Evolutionary conservation across 2,113 vertebrate species (phyloP).

Genomic region (Gymnocephalus cernua): DNA sequence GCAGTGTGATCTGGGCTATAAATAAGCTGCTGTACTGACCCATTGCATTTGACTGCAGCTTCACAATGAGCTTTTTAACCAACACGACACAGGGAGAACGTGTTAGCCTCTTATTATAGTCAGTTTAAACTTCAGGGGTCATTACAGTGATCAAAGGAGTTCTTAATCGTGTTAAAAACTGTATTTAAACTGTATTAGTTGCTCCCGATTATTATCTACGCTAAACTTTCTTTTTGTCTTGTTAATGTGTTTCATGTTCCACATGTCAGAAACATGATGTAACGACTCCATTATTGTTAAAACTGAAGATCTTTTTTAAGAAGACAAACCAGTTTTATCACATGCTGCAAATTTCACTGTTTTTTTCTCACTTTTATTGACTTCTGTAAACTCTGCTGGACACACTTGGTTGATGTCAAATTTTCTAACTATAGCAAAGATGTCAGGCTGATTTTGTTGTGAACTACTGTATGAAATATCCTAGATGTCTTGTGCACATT

Average conservation of each 20-base stretch:
- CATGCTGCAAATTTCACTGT: background rate
- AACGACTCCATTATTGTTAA: background rate
- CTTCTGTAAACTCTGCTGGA: background rate
- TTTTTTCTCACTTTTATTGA: background rate
- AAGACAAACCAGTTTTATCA: background rate
- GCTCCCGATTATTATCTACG: background rate
- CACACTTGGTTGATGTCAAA: background rate
- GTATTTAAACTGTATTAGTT: background rate
- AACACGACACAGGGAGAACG: background rate
- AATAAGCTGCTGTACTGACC: conserved; percentile 57
- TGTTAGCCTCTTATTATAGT: background rate
- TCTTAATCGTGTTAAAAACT: no score
- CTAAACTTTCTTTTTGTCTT: background rate
- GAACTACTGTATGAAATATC: background rate
- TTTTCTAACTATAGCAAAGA: background rate
- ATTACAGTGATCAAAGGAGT: no score
- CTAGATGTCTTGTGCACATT: background rate
- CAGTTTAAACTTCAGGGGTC: background rate
- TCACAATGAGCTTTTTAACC: conserved; percentile 30
- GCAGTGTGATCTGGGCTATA: conserved; percentile 47
- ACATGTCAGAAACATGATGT: background rate
- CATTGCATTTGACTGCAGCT: conserved; percentile 40
- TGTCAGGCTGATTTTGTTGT: background rate
- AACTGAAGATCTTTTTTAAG: background rate
- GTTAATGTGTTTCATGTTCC: background rate